Conservation (phyloP, 2,113 vertebrate genomes). For the Ictidomys tridecemlineatus region DNA sequence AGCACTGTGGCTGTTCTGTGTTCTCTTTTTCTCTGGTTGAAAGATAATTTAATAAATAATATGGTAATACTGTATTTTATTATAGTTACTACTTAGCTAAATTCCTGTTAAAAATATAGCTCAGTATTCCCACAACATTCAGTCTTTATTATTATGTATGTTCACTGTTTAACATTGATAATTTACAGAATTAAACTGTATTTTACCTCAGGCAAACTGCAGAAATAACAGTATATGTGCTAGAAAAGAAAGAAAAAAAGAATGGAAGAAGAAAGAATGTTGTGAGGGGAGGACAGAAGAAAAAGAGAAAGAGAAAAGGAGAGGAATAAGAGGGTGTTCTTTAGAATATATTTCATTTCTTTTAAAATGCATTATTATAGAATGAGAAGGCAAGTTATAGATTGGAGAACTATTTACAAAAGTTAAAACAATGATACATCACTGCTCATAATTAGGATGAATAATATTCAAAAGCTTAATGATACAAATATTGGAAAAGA, state of each 20-base stretch:
- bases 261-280: not conserved
- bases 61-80: not conserved
- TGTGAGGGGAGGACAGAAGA: not conserved
- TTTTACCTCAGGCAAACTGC: not conserved
- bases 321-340: not conserved
- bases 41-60: not conserved
- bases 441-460: not conserved
- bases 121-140: not conserved
- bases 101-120: not conserved
- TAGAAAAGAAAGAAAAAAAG: not conserved
- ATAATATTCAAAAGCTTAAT: not conserved
- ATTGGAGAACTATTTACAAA: slow-evolving; percentile 2
- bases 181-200: not conserved
- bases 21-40: not conserved
- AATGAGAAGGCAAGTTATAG: not conserved
- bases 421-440: slow-evolving; percentile 8
- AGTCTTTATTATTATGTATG: not conserved
- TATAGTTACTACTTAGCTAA: slow-evolving; percentile 14
- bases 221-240: not conserved
- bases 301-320: not conserved
- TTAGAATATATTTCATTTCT: not conserved
- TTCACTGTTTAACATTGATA: not conserved
- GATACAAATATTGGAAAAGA: not conserved
- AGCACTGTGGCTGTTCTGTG: not conserved
- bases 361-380: not conserved